A percentile compares a stretch with the other conserved stretches of the same genome.
Conservation (phyloP, 1,140 invertebrate genomes). For the Drosophila funebris region DNA sequence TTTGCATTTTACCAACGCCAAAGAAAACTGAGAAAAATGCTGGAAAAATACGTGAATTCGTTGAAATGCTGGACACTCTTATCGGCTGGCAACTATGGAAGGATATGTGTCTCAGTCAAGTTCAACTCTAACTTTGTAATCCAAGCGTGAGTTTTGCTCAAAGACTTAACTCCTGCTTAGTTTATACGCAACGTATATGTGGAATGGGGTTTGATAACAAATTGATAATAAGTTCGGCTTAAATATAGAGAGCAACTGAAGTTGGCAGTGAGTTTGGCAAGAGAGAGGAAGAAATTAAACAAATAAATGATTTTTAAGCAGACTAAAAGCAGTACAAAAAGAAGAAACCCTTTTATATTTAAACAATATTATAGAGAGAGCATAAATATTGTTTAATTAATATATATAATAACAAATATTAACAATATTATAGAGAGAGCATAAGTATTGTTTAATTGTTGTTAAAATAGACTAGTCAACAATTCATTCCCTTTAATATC, state of each 20-base stretch:
- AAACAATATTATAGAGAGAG: no score
- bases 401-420: no score
- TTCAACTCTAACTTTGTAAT: background rate
- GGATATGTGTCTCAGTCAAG: slow-evolving; percentile 18
- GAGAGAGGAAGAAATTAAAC: no score
- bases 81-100: slow-evolving; percentile 10
- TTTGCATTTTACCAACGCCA: slow-evolving; percentile 28
- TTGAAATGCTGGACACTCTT: slow-evolving; percentile 25
- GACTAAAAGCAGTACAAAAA: no score
- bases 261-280: no score
- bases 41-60: background rate
- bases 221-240: slow-evolving; percentile 15
- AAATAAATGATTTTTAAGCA: no score
- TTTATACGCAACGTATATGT: background rate
- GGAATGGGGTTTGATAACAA: background rate
- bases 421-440: no score
- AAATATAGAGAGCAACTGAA: background rate
- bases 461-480: no score
- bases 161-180: background rate
- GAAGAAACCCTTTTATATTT: no score
- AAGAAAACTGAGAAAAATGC: background rate
- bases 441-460: no score
- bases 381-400: no score
- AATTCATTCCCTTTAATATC: no score
- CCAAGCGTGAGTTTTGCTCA: background rate